Conservation (phyloP, 2,113 vertebrate species). For the Barbus barbus region DNA sequence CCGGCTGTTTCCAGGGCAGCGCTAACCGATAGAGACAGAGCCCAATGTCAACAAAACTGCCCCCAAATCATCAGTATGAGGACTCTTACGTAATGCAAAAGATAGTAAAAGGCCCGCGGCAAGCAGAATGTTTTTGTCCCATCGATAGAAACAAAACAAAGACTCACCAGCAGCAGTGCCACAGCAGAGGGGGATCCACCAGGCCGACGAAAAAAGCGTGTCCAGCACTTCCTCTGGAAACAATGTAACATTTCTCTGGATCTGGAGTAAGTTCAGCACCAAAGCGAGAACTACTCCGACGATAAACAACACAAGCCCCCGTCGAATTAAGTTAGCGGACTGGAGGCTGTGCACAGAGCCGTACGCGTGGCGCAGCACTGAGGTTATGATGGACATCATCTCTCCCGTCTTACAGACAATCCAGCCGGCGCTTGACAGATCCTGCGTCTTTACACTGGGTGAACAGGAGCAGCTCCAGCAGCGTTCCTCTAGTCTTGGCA, state of each 20-base stretch:
- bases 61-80: neutral
- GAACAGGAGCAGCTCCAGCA: constrained; percentile 85
- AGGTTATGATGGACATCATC: constrained; percentile 78
- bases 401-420: constrained; percentile 78
- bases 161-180: constrained; percentile 93
- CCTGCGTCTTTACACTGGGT: constrained; percentile 66
- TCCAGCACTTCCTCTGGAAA: constrained; percentile 93
- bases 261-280: constrained; percentile 94
- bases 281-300: constrained; percentile 91
- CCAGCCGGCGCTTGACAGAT: constrained; percentile 67
- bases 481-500: constrained; percentile 84
- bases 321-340: constrained; percentile 82
- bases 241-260: constrained; percentile 90
- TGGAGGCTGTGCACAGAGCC: constrained; percentile 73
- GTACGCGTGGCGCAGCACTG: constrained; percentile 71
- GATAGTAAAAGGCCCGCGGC: neutral
- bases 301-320: constrained; percentile 90
- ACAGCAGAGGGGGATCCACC: constrained; percentile 97
- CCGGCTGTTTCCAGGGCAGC: constrained; percentile 59
- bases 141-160: neutral
- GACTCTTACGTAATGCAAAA: constrained; percentile 25
- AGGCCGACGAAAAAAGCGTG: constrained; percentile 92
- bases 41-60: constrained; percentile 54
- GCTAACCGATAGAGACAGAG: constrained; percentile 55
- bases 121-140: no score